phyloP scores from a whole-genome alignment of 1,140 invertebrate genomes.

The Neodiprion pinetum region DNA sequence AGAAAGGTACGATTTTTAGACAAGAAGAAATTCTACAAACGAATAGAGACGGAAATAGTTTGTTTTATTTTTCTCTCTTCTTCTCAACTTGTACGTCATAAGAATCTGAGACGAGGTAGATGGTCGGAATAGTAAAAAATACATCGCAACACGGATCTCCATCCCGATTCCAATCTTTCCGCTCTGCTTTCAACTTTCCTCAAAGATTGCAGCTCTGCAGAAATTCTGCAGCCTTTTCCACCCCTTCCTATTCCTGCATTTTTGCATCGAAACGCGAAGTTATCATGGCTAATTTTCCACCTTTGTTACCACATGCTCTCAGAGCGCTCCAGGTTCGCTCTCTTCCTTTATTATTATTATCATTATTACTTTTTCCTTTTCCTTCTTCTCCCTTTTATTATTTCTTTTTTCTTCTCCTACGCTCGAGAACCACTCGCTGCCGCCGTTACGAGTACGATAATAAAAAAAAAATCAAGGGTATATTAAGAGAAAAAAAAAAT shows the following conservation, averaged over 20 bases:
- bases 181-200: constrained; percentile 15
- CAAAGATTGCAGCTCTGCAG: constrained; percentile 1
- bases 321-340: constrained; percentile 1
- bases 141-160: no score
- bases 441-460: constrained; percentile 18
- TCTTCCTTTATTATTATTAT: constrained; percentile 34
- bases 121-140: no score
- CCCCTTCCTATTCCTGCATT: constrained; percentile 20
- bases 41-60: constrained; percentile 22
- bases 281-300: constrained; percentile 55
- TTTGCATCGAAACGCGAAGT: constrained; percentile 48
- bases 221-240: constrained; percentile 18
- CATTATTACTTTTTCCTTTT: constrained; percentile 21
- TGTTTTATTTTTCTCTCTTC: neutral
- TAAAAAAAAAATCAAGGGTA: no score
- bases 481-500: no score
- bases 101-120: no score
- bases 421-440: neutral
- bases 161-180: neutral
- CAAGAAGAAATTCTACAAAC: constrained; percentile 13
- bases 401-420: constrained; percentile 14
- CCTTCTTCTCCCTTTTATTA: constrained; percentile 20
- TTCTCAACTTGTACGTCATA: no score
- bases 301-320: constrained; percentile 41
- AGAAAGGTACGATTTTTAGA: neutral